These are phyloP conservation scores for Tenthredo livida DNA, from an alignment of 2,888 invertebrate genomes.

Conservation along the genomic window DNA sequence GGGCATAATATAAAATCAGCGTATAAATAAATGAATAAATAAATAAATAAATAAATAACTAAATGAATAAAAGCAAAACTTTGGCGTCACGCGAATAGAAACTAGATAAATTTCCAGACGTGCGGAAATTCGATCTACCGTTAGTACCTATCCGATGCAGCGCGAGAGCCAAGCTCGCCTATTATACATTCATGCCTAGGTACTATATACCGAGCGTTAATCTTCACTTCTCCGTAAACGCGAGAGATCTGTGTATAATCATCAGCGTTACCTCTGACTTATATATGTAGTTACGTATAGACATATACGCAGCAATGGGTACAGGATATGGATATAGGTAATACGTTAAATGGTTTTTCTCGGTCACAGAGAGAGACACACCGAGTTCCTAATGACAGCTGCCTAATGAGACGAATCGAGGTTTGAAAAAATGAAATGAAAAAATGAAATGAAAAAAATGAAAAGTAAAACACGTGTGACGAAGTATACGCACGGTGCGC, in stretches of 20 bases:
- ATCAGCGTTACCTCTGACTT: neutral
- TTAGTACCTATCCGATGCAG: neutral
- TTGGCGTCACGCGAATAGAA: conserved; percentile 19
- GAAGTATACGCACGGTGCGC: neutral
- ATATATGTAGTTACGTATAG: neutral
- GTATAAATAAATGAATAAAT: neutral
- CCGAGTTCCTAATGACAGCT: conserved; percentile 40
- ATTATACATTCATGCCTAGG: conserved; percentile 4
- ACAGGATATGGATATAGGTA: neutral
- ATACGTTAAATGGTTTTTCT: conserved; percentile 15
- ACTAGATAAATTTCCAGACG: conserved; percentile 37
- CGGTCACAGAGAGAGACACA: conserved; percentile 42
- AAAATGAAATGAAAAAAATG: neutral
- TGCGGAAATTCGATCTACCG: conserved; percentile 50
- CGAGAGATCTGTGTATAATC: neutral
- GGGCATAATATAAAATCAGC: neutral
- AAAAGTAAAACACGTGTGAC: conserved; percentile 13
- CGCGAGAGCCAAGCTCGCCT: neutral
- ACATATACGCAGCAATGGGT: neutral
- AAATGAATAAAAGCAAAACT: neutral
- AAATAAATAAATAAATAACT: neutral
- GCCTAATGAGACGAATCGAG: conserved; percentile 27
- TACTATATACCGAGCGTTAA: neutral
- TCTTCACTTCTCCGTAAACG: neutral
- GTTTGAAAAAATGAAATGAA: neutral